Evolutionary conservation across 37 sponge, comb jelly and placozoan genomes (phyloP).

Genomic region (Tethya wilhelma): DNA sequence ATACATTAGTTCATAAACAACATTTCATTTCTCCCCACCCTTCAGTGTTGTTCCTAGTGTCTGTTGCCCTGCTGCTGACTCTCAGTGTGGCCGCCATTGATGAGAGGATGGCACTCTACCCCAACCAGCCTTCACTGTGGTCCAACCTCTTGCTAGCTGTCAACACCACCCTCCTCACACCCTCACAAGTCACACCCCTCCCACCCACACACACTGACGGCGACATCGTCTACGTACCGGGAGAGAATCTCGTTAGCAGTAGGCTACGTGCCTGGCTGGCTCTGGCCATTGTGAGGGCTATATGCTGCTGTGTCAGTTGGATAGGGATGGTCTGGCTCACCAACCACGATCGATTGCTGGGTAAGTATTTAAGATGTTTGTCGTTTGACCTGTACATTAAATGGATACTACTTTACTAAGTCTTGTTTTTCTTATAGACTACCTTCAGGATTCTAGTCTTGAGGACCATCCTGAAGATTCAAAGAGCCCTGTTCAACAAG

Average conservation of each 20-base stretch:
- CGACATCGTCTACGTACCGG: constrained; percentile 8
- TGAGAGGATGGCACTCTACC: constrained; percentile 58
- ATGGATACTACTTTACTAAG: too few relatives aligned
- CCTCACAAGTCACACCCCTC: not conserved
- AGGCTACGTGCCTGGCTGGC: constrained; percentile 38
- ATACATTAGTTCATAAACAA: not conserved
- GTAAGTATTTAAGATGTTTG: too few relatives aligned
- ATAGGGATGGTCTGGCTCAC: constrained; percentile 36
- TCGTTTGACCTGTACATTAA: too few relatives aligned
- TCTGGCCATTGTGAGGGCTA: constrained; percentile 43
- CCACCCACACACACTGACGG: constrained; percentile 27
- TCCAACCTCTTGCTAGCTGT: constrained; percentile 21
- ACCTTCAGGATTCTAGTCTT: too few relatives aligned
- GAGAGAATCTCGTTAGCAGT: not conserved
- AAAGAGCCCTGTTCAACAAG: too few relatives aligned
- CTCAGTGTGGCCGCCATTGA: constrained; percentile 45
- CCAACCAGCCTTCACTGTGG: constrained; percentile 46
- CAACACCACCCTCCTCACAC: constrained; percentile 36
- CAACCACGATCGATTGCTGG: constrained; percentile 50
- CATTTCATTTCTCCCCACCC: not conserved
- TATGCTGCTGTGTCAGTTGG: constrained; percentile 52
- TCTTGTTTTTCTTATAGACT: too few relatives aligned
- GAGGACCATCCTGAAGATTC: too few relatives aligned
- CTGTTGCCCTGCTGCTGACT: constrained; percentile 51
- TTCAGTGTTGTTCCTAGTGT: constrained; percentile 33